Conservation (phyloP, 2,797 vertebrate species). For the Catamblyrhynchus diadema region DNA sequence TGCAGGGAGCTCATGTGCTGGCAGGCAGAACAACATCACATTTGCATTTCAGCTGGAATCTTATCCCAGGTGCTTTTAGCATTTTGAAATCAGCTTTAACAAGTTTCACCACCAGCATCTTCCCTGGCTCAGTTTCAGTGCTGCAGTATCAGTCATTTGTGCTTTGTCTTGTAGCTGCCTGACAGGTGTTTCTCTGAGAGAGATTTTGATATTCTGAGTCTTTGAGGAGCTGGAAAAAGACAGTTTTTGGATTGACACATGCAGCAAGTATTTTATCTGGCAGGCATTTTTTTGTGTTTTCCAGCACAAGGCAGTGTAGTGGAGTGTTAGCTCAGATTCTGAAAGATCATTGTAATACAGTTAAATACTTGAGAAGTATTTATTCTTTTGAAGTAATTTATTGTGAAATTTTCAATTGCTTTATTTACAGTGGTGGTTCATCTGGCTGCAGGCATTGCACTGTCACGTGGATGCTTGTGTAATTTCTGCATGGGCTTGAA, state of each 20-base stretch:
- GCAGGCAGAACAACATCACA: neutral
- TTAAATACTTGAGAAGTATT: neutral
- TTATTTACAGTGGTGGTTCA: neutral
- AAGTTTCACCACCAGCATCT: neutral
- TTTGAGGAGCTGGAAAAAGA: neutral
- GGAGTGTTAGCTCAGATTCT: neutral
- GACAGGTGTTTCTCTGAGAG: neutral
- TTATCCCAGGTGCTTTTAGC: neutral
- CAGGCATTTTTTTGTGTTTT: neutral
- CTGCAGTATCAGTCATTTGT: neutral
- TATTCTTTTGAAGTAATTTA: neutral
- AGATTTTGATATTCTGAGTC: neutral
- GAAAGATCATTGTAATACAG: neutral
- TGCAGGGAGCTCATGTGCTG: neutral
- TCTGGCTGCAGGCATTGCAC: neutral
- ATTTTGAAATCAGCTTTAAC: neutral
- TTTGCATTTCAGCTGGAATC: neutral
- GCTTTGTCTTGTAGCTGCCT: neutral
- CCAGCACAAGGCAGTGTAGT: neutral
- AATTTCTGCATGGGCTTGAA: neutral
- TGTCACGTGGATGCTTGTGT: neutral
- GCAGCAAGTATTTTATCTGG: neutral
- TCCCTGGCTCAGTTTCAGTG: neutral
- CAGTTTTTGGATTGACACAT: neutral
- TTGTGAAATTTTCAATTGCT: constrained; percentile 18